Percentiles rank a stretch among this genome's conserved stretches.
Conservation (phyloP, 1,140 invertebrate species). For the Zaprionus ghesquierei region DNA sequence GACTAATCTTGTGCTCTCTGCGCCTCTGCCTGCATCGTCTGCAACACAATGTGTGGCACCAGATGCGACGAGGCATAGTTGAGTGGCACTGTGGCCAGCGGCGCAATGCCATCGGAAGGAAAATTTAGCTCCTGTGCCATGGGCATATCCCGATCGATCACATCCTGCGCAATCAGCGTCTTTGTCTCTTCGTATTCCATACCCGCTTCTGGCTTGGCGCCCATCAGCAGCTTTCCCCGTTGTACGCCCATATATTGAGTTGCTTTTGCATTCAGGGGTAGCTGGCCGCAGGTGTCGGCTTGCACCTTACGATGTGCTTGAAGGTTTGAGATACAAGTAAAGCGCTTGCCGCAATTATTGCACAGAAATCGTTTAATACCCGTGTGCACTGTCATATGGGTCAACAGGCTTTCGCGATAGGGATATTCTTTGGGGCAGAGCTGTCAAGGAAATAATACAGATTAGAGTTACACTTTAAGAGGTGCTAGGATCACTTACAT, state of each 20-base stretch:
- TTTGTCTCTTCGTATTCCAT: constrained; percentile 78
- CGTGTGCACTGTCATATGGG: constrained; percentile 84
- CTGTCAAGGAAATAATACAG: constrained; percentile 21
- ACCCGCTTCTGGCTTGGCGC: constrained; percentile 76
- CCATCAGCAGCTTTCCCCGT: constrained; percentile 73
- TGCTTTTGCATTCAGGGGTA: constrained; percentile 75
- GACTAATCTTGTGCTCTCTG: constrained; percentile 50
- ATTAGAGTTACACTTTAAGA: no score
- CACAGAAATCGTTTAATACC: constrained; percentile 84
- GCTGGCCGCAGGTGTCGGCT: constrained; percentile 72
- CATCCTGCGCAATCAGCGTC: constrained; percentile 73
- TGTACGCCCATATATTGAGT: constrained; percentile 81
- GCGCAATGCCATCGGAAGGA: constrained; percentile 65
- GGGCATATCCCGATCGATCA: constrained; percentile 72
- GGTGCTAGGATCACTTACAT: no score
- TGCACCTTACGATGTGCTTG: constrained; percentile 83
- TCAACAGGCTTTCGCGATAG: constrained; percentile 83
- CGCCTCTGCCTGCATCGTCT: constrained; percentile 73
- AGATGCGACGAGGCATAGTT: constrained; percentile 67
- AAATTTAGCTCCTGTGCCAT: constrained; percentile 77
- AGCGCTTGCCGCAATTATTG: constrained; percentile 83
- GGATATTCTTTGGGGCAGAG: constrained; percentile 84
- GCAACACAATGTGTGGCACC: constrained; percentile 67
- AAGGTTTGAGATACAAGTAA: constrained; percentile 83
- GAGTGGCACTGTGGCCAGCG: constrained; percentile 62